Conservation (phyloP, 2,113 vertebrate species). For the Dipodomys stephensi region DNA sequence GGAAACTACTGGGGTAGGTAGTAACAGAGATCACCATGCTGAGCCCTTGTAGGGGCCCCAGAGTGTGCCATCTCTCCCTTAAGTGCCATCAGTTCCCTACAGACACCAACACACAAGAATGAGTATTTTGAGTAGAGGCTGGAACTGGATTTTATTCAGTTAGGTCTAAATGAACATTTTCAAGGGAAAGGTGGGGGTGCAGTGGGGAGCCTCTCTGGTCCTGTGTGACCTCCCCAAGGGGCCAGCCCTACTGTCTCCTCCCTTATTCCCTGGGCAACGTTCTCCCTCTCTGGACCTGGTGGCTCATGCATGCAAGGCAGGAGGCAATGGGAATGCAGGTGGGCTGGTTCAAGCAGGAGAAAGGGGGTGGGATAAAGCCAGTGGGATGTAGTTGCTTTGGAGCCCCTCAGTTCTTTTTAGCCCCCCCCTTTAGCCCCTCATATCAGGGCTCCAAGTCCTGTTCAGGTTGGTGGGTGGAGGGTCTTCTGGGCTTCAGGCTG, state of each 20-base stretch:
- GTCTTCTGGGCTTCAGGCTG: slow-evolving; percentile 39
- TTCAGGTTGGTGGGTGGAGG: background rate
- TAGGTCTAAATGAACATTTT: slow-evolving; percentile 28
- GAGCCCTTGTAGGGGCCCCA: background rate
- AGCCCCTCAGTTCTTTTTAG: background rate
- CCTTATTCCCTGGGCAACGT: background rate
- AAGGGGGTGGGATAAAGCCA: background rate
- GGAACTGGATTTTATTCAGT: slow-evolving; percentile 65
- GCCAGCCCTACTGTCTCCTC: slow-evolving; percentile 76
- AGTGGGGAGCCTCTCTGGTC: slow-evolving; percentile 19
- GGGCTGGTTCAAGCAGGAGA: slow-evolving; percentile 36
- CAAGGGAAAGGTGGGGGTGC: background rate
- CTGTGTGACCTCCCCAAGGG: slow-evolving; percentile 21
- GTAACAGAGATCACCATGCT: background rate
- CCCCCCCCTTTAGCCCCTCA: background rate
- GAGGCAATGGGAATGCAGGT: background rate
- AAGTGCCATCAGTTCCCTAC: background rate
- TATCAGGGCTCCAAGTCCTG: background rate
- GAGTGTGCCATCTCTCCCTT: background rate
- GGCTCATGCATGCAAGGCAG: background rate
- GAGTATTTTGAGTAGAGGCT: background rate
- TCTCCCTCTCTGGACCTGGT: slow-evolving; percentile 43
- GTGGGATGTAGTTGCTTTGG: background rate
- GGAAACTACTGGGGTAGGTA: background rate
- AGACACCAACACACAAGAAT: slow-evolving; percentile 23